Conservation (phyloP, 2,888 invertebrate genomes). For the Punctoribates punctum region DNA sequence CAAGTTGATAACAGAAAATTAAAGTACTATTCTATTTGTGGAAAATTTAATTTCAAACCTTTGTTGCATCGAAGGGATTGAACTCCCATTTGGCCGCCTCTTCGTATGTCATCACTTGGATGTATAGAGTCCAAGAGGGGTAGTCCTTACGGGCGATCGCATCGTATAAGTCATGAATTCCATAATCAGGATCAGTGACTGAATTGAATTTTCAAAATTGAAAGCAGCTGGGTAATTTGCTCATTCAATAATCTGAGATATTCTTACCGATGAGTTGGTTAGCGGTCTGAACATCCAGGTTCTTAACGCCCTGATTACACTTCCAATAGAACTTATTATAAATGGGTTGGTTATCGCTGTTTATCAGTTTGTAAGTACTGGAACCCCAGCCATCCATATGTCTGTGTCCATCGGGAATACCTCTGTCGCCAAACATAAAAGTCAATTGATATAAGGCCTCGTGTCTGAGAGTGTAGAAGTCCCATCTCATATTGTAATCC, state of each 20-base stretch:
- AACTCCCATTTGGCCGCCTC: constrained; percentile 73
- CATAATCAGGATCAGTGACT: constrained; percentile 74
- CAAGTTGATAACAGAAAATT: neutral
- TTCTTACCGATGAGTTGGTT: constrained; percentile 63
- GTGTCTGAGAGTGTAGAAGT: constrained; percentile 81
- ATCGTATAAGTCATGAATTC: constrained; percentile 82
- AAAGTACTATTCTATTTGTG: neutral
- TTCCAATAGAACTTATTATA: constrained; percentile 83
- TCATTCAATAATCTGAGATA: too few species aligned
- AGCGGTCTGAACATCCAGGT: constrained; percentile 67
- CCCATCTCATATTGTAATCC: constrained; percentile 95
- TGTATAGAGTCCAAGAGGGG: constrained; percentile 70
- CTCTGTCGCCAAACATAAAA: constrained; percentile 83
- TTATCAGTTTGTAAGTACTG: constrained; percentile 86
- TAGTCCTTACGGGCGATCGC: constrained; percentile 67
- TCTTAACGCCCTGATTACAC: constrained; percentile 84
- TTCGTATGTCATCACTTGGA: constrained; percentile 78
- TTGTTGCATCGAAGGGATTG: constrained; percentile 92
- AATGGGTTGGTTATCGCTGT: constrained; percentile 64
- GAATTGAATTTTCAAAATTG: too few species aligned
- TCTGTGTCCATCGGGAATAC: constrained; percentile 85
- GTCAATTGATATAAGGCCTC: constrained; percentile 79
- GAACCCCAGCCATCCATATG: constrained; percentile 95
- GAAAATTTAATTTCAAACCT: constrained; percentile 57
- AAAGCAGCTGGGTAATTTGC: too few species aligned